Percentiles rank a stretch among this genome's conserved stretches.
Conservation (phyloP, 2,797 vertebrate species). For the Kryptolebias ocellatus region DNA sequence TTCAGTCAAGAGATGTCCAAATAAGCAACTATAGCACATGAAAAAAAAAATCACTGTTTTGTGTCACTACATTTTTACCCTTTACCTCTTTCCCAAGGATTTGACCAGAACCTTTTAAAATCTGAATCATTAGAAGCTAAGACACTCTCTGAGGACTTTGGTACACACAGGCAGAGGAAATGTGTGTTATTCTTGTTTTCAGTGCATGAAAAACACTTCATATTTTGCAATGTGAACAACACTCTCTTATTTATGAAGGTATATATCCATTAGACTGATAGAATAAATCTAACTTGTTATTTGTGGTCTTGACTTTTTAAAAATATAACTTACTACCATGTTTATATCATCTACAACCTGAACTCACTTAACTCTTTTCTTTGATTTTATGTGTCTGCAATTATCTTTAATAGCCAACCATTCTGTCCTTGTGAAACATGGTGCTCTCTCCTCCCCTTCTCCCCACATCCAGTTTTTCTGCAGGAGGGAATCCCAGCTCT, state of each 20-base stretch:
- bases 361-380: neutral
- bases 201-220: constrained; percentile 3
- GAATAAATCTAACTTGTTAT: constrained; percentile 10
- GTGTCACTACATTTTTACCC: constrained; percentile 22
- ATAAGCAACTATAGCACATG: constrained; percentile 38
- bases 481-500: constrained; percentile 82
- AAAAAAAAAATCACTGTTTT: constrained; percentile 19
- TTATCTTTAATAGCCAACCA: constrained; percentile 8
- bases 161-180: constrained; percentile 41
- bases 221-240: constrained; percentile 24
- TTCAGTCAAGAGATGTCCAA: constrained; percentile 36
- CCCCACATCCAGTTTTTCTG: constrained; percentile 36
- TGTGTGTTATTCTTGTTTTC: constrained; percentile 9
- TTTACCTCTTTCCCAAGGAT: constrained; percentile 44
- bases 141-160: constrained; percentile 36
- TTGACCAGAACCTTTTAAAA: constrained; percentile 33
- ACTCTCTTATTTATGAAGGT: constrained; percentile 10
- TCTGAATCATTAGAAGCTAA: constrained; percentile 36
- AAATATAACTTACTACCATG: neutral
- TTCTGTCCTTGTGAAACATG: constrained; percentile 22
- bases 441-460: neutral
- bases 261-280: constrained; percentile 11
- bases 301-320: constrained; percentile 7
- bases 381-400: neutral
- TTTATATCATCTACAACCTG: constrained; percentile 2